Percentiles rank a stretch among this genome's conserved stretches.
phyloP scores from a whole-genome alignment of 2,888 invertebrate species.

The Azorinus chamasolen region DNA sequence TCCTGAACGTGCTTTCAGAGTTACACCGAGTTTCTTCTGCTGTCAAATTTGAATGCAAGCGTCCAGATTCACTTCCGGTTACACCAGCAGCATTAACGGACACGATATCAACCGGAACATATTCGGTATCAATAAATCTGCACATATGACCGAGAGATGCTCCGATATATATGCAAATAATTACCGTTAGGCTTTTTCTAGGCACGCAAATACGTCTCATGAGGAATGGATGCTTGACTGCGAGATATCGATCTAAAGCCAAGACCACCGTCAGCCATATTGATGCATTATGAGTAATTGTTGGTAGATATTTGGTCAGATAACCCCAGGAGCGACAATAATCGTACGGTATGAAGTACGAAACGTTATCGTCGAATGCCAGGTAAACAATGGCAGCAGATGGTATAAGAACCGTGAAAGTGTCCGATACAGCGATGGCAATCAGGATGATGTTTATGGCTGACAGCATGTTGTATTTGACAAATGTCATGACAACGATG shows the following conservation, averaged over 20 bases:
- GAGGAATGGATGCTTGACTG: conserved; percentile 95
- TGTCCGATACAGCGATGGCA: conserved; percentile 97
- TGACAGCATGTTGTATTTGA: conserved; percentile 95
- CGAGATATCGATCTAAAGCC: conserved; percentile 97
- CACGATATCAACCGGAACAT: conserved; percentile 85
- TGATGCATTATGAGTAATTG: conserved; percentile 94
- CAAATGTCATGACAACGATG: conserved; percentile 94
- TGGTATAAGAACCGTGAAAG: conserved; percentile 90
- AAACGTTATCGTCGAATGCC: conserved; percentile 95
- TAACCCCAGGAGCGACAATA: conserved; percentile 91
- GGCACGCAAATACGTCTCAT: conserved; percentile 91
- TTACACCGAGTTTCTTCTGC: conserved; percentile 22
- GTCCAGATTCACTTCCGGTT: background rate
- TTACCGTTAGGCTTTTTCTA: conserved; percentile 91
- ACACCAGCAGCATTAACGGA: background rate
- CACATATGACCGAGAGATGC: conserved; percentile 94
- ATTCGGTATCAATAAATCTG: conserved; percentile 92
- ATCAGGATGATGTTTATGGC: conserved; percentile 96
- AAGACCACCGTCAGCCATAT: conserved; percentile 96
- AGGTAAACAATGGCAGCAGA: conserved; percentile 92
- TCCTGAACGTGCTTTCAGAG: conserved; percentile 3
- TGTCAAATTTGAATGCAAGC: background rate
- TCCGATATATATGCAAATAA: conserved; percentile 91
- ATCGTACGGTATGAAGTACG: conserved; percentile 92
- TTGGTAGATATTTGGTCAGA: conserved; percentile 75